Percentiles rank a stretch among this genome's conserved stretches.
Conservation (phyloP, 2,113 vertebrate species). For the Brachypodius melanocephalos region DNA sequence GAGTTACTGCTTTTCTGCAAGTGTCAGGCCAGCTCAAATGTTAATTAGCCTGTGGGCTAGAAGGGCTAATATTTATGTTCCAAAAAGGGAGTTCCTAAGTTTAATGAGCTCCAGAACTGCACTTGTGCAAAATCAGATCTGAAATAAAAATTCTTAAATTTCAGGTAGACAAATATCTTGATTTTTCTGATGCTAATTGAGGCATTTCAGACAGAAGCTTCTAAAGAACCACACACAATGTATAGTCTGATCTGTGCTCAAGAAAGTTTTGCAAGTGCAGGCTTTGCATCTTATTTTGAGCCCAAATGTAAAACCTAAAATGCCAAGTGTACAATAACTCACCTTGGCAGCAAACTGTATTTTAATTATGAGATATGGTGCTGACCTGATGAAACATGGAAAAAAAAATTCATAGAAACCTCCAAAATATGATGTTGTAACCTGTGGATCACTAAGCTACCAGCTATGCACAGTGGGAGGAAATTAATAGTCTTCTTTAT, state of each 20-base stretch:
- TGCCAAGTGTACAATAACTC: not conserved
- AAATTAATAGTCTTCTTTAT: constrained; percentile 1
- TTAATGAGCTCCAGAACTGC: not conserved
- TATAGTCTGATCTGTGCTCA: not conserved
- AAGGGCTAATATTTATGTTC: not conserved
- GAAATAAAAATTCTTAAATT: not conserved
- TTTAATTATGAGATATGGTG: not conserved
- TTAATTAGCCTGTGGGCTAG: not conserved
- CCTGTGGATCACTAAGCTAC: not conserved
- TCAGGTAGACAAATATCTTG: not conserved
- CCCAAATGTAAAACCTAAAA: not conserved
- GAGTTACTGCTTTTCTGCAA: not conserved
- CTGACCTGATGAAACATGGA: not conserved
- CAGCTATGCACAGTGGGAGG: not conserved
- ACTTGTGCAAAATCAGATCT: not conserved
- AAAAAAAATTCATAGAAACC: not conserved
- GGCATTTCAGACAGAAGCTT: not conserved
- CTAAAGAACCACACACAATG: fast-evolving
- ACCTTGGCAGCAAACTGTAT: not conserved
- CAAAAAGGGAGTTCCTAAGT: not conserved
- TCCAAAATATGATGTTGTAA: not conserved
- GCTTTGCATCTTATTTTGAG: not conserved
- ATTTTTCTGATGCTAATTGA: not conserved
- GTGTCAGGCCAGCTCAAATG: not conserved
- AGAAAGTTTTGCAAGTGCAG: not conserved